phyloP scores from a whole-genome alignment of 2,797 vertebrate species.

The Zalophus californianus region DNA sequence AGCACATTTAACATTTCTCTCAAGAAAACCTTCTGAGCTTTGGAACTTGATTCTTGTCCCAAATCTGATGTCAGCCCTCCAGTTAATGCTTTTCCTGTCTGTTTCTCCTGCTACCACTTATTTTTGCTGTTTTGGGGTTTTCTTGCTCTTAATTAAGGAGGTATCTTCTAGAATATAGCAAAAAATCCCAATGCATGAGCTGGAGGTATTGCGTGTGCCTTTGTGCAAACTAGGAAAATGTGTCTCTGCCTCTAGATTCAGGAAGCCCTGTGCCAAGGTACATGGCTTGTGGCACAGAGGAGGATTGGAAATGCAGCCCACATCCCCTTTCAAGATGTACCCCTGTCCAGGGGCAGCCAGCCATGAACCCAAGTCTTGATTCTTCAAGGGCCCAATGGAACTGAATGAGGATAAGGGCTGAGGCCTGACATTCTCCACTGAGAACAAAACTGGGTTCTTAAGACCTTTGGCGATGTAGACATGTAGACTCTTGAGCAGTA shows the following conservation, averaged over 20 bases:
- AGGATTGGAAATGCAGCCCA: background rate
- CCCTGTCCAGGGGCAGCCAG: background rate
- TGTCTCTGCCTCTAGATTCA: background rate
- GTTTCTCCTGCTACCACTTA: background rate
- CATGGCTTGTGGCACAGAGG: background rate
- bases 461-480: background rate
- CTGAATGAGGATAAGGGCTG: background rate
- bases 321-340: background rate
- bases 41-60: background rate
- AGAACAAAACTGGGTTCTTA: background rate
- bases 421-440: background rate
- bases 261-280: background rate
- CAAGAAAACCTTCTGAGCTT: background rate
- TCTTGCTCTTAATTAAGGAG: background rate
- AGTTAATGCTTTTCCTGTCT: background rate
- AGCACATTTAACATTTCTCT: background rate
- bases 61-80: background rate
- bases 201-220: background rate
- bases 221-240: background rate
- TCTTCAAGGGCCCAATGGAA: background rate
- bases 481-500: background rate
- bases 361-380: background rate
- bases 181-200: background rate
- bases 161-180: background rate
- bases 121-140: background rate